A percentile compares a stretch with the other conserved stretches of the same genome.
Evolutionary conservation across 2,888 invertebrate genomes (phyloP).

Genomic region (Lomographa bimaculata): DNA sequence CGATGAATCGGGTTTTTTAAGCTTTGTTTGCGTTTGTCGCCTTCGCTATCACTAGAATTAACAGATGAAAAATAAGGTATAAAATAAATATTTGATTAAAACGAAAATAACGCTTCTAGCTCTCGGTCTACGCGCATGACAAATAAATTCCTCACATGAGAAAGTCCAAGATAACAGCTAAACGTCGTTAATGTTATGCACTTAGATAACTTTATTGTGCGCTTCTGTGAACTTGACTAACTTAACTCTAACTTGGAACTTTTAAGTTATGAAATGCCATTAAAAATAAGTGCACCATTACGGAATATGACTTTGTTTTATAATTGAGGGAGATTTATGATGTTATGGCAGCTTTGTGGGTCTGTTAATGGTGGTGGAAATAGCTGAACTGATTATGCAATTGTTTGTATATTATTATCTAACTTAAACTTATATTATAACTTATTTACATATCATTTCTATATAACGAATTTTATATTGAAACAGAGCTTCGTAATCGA

Average conservation of each 20-base stretch:
- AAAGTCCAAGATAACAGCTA: constrained; percentile 58
- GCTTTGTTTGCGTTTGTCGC: too few relatives aligned
- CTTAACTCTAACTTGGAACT: constrained; percentile 12
- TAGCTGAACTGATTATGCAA: too few relatives aligned
- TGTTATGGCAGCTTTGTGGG: constrained; percentile 7
- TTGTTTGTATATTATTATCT: too few relatives aligned
- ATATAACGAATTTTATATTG: too few relatives aligned
- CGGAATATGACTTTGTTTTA: constrained; percentile 19
- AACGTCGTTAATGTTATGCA: constrained; percentile 53
- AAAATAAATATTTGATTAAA: too few relatives aligned
- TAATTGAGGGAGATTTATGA: constrained; percentile 17
- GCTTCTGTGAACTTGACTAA: constrained; percentile 48
- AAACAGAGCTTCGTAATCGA: too few relatives aligned
- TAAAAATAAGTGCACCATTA: constrained; percentile 29
- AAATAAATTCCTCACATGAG: constrained; percentile 68
- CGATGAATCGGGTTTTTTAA: too few relatives aligned
- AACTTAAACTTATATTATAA: too few relatives aligned
- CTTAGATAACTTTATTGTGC: constrained; percentile 52
- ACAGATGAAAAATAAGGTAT: too few relatives aligned
- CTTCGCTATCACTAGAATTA: too few relatives aligned
- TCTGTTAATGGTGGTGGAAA: background rate
- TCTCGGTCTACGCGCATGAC: constrained; percentile 43
- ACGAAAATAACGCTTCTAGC: too few relatives aligned
- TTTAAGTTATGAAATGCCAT: constrained; percentile 29
- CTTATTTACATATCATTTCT: too few relatives aligned